Evolutionary conservation across 2,888 invertebrate species (phyloP), one percentile per base, ranked within the genome.

Genomic region (Tenthredo livida): DNA sequence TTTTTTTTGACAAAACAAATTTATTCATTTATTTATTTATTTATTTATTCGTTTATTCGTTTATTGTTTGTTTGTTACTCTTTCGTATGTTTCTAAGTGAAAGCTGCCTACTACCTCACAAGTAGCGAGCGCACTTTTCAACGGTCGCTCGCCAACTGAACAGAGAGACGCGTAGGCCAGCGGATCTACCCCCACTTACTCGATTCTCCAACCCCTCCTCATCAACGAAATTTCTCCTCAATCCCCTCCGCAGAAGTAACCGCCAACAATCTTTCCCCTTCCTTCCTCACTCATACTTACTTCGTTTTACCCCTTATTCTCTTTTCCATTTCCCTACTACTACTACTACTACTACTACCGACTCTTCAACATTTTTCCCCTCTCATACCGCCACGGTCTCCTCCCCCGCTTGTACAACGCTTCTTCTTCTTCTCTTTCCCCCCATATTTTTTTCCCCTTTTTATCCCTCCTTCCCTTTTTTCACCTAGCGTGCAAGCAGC

Each of bases 111-210:
- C 43, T 37, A 43, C 40, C 70, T 12, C 85, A 29, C 82, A 86
- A 88, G 85, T 88, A 85, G 86, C 88, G 84, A 88, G 89, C 90
- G 89, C 90, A 89, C 90, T 90, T 89, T 88, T 91, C 93, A 90
- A 93, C 92, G 92, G 92, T 92, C 93, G 93, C 93, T 92, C 93
- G 91, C 90, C 91, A 92, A 93, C 93, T 93, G 93, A 93, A 90
- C 91, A 90, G 90, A 89, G 89, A 90, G 90, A 91, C 91, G 92
- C 92, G 90, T 89, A 88, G 89, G 87, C 89, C 90, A 87, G 87
- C 92, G 91, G 90, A 89, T 90, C 88, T 86, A 84, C 82, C 80
- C 73, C 29, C 86, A 83, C 83, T n/a, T 84, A 83, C 29, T 10
- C 25, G 12, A n/a, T 61, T 21, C 33, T n/a, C 21, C 0, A 25